Conservation (phyloP, 2,888 invertebrate genomes). For the Pyrrhosoma nymphula region DNA sequence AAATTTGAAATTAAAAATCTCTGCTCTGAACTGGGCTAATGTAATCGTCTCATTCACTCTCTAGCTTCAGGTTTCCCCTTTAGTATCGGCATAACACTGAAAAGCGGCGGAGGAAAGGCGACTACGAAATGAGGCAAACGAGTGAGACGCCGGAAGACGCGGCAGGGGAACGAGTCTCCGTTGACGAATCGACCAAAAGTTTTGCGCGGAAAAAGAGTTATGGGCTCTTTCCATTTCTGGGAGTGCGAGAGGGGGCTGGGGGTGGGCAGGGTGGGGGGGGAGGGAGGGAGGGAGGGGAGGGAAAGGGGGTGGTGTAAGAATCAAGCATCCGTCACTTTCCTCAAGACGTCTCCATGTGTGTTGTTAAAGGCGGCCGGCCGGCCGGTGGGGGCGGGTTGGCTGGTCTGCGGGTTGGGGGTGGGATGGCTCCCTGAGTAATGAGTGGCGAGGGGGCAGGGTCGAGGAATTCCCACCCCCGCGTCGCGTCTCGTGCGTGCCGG, state of each 20-base stretch:
- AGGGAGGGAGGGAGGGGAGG: neutral
- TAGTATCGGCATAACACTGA: no score
- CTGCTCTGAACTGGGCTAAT: no score
- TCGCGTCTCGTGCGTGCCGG: no score
- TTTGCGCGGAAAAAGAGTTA: slow-evolving; percentile 58
- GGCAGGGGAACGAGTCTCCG: neutral
- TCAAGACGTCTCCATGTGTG: slow-evolving; percentile 43
- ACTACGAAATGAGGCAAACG: neutral
- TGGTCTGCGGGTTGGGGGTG: neutral
- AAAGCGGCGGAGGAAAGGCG: no score
- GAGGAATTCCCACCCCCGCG: neutral
- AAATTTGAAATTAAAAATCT: no score
- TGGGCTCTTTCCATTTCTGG: neutral
- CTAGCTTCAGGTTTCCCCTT: no score
- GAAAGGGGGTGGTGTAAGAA: neutral
- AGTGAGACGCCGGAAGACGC: neutral
- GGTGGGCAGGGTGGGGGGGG: neutral
- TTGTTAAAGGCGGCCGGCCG: slow-evolving; percentile 6
- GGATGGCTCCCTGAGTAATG: neutral
- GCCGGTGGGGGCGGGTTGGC: neutral
- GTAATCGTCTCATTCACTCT: no score
- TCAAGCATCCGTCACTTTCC: slow-evolving; percentile 22
- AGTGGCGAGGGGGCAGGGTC: neutral
- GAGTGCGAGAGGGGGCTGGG: neutral
- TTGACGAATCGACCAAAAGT: slow-evolving; percentile 61